Evolutionary conservation across 2,888 invertebrate species (phyloP), one percentile per base, ranked within the genome.

Genomic region (Caenorhabditis sp.): DNA sequence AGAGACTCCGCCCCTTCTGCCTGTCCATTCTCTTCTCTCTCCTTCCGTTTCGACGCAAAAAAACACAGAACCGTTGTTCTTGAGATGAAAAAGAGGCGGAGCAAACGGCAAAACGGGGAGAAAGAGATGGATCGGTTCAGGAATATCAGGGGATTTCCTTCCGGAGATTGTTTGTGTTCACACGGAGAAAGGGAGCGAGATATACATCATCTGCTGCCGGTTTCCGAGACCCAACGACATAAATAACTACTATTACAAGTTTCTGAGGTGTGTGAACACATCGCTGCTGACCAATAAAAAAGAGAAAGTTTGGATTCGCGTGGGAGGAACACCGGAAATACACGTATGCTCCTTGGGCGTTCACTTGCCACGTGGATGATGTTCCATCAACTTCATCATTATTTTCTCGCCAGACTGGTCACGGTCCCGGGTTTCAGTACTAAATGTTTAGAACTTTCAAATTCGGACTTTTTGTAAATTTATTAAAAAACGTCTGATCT

Each of bases 171-270:
- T 65, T 65, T 65, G 53, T 35, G 11, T 53, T 43, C 9, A n/a
- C n/a, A n/a, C 30, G 27, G 45, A 17, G 41, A 17, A 2, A n/a
- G 22, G 32, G 27, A 35, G 35, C 39, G 32, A 66, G 66, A 66
- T 66, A 66, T 56, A 56, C 66, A 66, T 66, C 66, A 56, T 56
- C 56, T 24, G 17, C 20, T 50, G 61, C 39, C 26, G 48, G 63
- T 53, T 53, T 63, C 46, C 26, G 50, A 6, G n/a, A 15, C 7
- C 32, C 35, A 24, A 24, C 24, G 53, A 53, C 53, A 66, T 48
- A 56, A 66, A 66, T 66, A 66, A 53, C 53, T 39, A 56, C 48
- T 35, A 66, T 66, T 55, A 65, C 65, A 65, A 65, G 65, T 66
- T 66, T 66, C 22, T 43, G 35, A 32, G 55, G 30, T 63, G n/a